Percentiles rank a stretch among this genome's conserved stretches.
Conservation (phyloP, 2,797 vertebrate genomes). For the Siniperca undulata region DNA sequence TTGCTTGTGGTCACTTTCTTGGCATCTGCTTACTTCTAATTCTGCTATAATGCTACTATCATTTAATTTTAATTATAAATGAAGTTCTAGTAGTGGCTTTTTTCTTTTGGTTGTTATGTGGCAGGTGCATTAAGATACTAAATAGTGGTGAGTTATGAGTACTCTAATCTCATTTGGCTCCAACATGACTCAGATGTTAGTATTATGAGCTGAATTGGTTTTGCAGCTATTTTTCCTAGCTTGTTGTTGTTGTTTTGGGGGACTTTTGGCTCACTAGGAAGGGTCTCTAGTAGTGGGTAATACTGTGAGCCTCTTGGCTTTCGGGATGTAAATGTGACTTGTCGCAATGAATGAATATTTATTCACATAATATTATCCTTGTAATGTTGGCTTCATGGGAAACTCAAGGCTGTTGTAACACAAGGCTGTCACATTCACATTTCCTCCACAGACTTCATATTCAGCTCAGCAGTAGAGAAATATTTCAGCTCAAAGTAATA, state of each 20-base stretch:
- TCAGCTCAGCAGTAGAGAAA: slow-evolving; percentile 11
- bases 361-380: not conserved
- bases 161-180: not conserved
- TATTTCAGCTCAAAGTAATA: slow-evolving; percentile 23
- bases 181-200: not conserved
- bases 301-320: not conserved
- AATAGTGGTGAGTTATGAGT: not conserved
- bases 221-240: not conserved
- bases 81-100: not conserved
- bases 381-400: not conserved
- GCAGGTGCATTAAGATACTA: not conserved
- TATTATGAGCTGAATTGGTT: not conserved
- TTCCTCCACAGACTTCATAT: not conserved
- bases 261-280: not conserved
- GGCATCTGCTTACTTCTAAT: not conserved
- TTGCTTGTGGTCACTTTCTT: not conserved
- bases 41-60: not conserved
- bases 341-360: too few species aligned
- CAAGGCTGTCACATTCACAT: not conserved
- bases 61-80: not conserved
- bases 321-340: not conserved
- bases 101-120: not conserved
- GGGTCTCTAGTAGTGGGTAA: not conserved
- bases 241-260: slow-evolving; percentile 2
- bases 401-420: not conserved